Evolutionary conservation across 2,797 vertebrate genomes (phyloP), one percentile per base, ranked within the genome.

Genomic region (Darevskia mixta): DNA sequence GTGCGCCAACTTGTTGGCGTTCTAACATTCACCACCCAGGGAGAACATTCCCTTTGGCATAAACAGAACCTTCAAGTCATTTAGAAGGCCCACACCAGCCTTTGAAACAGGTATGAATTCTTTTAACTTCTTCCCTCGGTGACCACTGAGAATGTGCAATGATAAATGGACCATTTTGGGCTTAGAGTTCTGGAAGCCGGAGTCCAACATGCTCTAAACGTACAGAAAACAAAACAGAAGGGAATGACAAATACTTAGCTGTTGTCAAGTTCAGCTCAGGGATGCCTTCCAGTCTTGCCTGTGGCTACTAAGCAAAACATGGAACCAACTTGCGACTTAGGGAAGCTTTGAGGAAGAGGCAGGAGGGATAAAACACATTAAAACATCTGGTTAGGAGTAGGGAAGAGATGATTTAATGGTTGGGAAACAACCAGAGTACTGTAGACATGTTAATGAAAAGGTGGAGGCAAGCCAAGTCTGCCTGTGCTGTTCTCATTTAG

Each of bases 261-360:
- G 67, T 87, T 85, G 58, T 35, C 87, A 92, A 95, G 88, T 0
- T 0, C 86, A 38, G 78, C 85, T 87, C 35, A 86, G 80, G 85
- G 89, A 87, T 93, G 75, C 87, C 89, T 91, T 17, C 79, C 93
- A 82, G 78, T 77, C 55, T 38, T 93, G 71, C 87, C 88, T 91
- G 67, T 78, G 81, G 90, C 80, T 38, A 61, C 72, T 43, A 38
- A 88, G n/a, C 61, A 86, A 73, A 87, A 66, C 71, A 88, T 71
- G 43, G n/a, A 64, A 81, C 20, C 45, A 86, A 35, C n/a, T 86
- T 66, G 15, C 38, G 41, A 75, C 32, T 61, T 20, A 73, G 45
- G 32, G 55, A 64, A 27, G 25, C 49, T 85, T 13, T 41, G 25
- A 64, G 76, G 32, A 41, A 17, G 18, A 27, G 29, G 4, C 3